A percentile compares a stretch with the other conserved stretches of the same genome.
phyloP scores from a whole-genome alignment of 2,113 vertebrate species.

The Chrysemys picta region DNA sequence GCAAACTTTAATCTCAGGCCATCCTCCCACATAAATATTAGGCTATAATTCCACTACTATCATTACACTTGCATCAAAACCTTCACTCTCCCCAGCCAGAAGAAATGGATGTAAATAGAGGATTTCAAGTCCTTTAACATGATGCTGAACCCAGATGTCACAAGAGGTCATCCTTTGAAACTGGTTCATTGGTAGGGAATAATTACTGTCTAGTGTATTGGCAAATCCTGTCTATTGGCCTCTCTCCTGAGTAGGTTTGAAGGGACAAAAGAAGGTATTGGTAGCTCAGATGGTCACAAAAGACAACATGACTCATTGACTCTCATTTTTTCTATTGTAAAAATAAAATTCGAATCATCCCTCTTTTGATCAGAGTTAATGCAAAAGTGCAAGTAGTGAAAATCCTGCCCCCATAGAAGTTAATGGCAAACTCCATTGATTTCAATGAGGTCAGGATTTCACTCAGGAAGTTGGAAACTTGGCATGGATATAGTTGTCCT shows the following conservation, averaged over 20 bases:
- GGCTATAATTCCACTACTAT: not conserved
- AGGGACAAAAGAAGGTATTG: not conserved
- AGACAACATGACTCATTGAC: not conserved
- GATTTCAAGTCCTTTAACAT: not conserved
- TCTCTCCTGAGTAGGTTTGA: not conserved
- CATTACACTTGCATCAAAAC: not conserved
- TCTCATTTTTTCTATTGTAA: not conserved
- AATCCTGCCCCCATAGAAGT: not conserved
- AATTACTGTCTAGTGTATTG: not conserved
- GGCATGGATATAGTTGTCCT: not conserved
- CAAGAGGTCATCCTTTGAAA: not conserved
- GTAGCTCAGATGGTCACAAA: not conserved
- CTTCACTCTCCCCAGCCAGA: not conserved
- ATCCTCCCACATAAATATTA: not conserved
- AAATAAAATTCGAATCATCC: not conserved
- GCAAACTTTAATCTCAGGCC: not conserved
- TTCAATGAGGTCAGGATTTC: not conserved
- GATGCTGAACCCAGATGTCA: not conserved
- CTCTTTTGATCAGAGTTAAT: not conserved
- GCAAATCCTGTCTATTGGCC: not conserved
- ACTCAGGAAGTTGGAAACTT: not conserved
- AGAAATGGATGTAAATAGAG: not conserved
- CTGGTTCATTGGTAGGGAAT: not conserved
- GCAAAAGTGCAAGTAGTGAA: not conserved
- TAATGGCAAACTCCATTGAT: not conserved